phyloP scores from a whole-genome alignment of 2,113 vertebrate species.

The Phrynosoma blainvillii region DNA sequence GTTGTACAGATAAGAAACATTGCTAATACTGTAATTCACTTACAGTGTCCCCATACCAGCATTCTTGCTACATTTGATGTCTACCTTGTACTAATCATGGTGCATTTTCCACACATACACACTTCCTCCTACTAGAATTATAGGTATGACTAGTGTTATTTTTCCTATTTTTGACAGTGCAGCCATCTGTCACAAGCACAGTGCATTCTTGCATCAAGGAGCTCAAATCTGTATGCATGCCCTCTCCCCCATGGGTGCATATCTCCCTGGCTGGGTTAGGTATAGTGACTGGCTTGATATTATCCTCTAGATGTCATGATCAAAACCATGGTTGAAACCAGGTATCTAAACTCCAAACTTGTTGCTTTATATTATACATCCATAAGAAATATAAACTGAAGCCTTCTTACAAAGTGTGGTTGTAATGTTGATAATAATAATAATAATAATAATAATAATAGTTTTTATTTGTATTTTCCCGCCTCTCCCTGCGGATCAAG shows the following conservation, averaged over 20 bases:
- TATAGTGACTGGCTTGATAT: too few relatives aligned
- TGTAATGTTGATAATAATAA: too few relatives aligned
- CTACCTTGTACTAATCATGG: too few relatives aligned
- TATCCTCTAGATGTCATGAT: too few relatives aligned
- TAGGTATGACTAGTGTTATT: neutral
- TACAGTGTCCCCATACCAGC: neutral
- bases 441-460: too few relatives aligned
- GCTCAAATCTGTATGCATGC: neutral
- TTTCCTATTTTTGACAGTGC: neutral
- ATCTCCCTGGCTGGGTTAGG: neutral
- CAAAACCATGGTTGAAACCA: too few relatives aligned
- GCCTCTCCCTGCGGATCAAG: too few relatives aligned
- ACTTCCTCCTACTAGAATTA: neutral
- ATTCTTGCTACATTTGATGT: neutral
- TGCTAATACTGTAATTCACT: neutral
- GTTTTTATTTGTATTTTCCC: too few relatives aligned
- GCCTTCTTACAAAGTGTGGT: neutral
- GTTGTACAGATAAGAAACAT: neutral
- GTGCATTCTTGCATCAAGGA: neutral
- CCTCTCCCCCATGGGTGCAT: neutral
- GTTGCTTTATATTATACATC: neutral
- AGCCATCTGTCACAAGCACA: neutral
- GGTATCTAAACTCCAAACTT: neutral
- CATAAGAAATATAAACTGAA: neutral
- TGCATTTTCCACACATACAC: neutral